Percentiles rank a stretch among this genome's conserved stretches.
These are phyloP conservation scores for Stenodema calcarata DNA, from an alignment of 2,888 invertebrate species.

Conservation along the genomic window DNA sequence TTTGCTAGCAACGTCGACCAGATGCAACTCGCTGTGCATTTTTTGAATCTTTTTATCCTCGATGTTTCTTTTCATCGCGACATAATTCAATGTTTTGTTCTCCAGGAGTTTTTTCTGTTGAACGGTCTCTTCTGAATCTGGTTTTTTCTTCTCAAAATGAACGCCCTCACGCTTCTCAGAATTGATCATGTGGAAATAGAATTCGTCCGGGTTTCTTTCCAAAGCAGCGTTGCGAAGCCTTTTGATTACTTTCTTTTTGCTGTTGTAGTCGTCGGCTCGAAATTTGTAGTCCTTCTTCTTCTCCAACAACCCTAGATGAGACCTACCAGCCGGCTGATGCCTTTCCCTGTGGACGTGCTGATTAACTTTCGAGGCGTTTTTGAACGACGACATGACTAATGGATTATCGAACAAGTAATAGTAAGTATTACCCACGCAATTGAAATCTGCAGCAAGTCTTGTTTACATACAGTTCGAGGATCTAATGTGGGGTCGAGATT, in stretches of 20 bases:
- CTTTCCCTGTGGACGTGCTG: slow-evolving; percentile 85
- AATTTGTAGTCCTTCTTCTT: slow-evolving; percentile 88
- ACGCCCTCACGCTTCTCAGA: slow-evolving; percentile 71
- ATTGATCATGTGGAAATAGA: slow-evolving; percentile 96
- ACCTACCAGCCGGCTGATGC: slow-evolving; percentile 79
- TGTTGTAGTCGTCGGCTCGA: slow-evolving; percentile 79
- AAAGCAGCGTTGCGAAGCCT: slow-evolving; percentile 81
- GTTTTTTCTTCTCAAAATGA: slow-evolving; percentile 65
- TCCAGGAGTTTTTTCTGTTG: slow-evolving; percentile 89
- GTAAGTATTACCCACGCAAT: no score
- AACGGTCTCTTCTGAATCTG: slow-evolving; percentile 73
- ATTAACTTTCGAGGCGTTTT: slow-evolving; percentile 83
- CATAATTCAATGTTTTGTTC: slow-evolving; percentile 89
- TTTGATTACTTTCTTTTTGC: slow-evolving; percentile 83
- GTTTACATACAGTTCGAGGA: no score
- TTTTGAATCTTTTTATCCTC: slow-evolving; percentile 80
- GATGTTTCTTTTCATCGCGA: slow-evolving; percentile 82
- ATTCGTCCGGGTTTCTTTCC: slow-evolving; percentile 97
- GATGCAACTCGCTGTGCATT: slow-evolving; percentile 79
- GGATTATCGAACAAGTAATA: background rate
- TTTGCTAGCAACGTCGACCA: slow-evolving; percentile 76
- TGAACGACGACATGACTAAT: slow-evolving; percentile 89
- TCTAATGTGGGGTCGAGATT: no score
- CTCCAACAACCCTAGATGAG: slow-evolving; percentile 81
- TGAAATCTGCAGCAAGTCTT: no score